These are phyloP conservation scores for Lagopus leucura DNA, from an alignment of 2,113 vertebrate genomes.

Conservation along the genomic window DNA sequence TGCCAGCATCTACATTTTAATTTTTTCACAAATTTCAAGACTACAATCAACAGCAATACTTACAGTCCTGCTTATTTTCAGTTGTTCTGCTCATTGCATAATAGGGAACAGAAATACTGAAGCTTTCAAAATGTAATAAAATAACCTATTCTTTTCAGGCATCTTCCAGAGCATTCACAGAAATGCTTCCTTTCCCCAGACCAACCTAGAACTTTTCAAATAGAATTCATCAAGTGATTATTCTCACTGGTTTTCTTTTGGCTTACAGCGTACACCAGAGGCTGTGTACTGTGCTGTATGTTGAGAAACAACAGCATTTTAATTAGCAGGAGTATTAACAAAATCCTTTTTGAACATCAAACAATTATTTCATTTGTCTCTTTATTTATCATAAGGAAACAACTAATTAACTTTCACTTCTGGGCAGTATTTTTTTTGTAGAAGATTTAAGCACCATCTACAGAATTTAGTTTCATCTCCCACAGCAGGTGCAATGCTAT, in stretches of 20 bases:
- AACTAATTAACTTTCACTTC: slow-evolving; percentile 14
- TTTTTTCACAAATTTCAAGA: background rate
- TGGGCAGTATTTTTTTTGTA: background rate
- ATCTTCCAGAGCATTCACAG: background rate
- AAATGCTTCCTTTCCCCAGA: background rate
- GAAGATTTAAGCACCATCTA: background rate
- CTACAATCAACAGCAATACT: background rate
- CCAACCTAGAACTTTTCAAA: background rate
- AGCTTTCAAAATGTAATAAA: background rate
- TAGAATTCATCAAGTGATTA: background rate
- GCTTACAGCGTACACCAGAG: background rate
- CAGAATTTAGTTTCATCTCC: background rate
- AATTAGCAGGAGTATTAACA: background rate
- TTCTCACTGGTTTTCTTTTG: background rate
- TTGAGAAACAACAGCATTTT: background rate
- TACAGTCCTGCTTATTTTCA: background rate
- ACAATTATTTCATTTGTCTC: slow-evolving; percentile 33
- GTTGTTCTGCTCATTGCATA: background rate
- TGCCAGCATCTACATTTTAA: background rate
- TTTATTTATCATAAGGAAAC: slow-evolving; percentile 30
- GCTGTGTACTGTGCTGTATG: background rate
- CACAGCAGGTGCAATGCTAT: too few relatives aligned
- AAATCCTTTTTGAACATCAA: slow-evolving; percentile 35
- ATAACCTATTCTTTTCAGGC: background rate
- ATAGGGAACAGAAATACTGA: background rate